Evolutionary conservation across 2,113 vertebrate species (phyloP).

Genomic region (Leucoraja erinaceus): DNA sequence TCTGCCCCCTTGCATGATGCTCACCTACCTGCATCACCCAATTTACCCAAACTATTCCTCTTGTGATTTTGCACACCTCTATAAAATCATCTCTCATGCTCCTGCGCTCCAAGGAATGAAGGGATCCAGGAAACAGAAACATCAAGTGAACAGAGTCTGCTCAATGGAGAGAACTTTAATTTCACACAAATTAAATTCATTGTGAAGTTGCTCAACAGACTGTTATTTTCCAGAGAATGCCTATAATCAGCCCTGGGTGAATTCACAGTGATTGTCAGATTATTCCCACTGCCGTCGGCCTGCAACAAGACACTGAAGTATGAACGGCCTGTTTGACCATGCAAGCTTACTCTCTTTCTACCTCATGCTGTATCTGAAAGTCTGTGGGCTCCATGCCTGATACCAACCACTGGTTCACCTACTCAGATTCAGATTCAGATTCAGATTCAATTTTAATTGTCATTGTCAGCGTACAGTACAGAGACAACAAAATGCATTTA

Average conservation of each 20-base stretch:
- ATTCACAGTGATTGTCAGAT: not conserved
- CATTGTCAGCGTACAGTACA: too few relatives aligned
- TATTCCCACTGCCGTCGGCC: not conserved
- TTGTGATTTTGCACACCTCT: too few relatives aligned
- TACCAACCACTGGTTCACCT: not conserved
- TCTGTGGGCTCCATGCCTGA: not conserved
- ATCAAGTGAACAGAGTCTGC: not conserved
- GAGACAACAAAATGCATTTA: too few relatives aligned
- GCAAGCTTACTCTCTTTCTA: not conserved
- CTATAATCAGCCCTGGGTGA: not conserved
- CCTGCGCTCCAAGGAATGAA: not conserved
- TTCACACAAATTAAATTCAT: not conserved
- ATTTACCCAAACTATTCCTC: too few relatives aligned
- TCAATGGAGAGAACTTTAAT: not conserved
- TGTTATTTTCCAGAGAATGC: conserved; percentile 5
- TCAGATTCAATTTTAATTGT: too few relatives aligned
- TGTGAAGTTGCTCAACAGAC: not conserved
- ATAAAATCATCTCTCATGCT: too few relatives aligned
- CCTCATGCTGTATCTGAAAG: not conserved
- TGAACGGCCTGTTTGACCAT: not conserved
- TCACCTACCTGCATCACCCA: too few relatives aligned
- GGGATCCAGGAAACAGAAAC: not conserved
- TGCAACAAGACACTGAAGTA: not conserved
- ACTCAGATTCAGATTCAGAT: too few relatives aligned
- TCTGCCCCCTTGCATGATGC: too few relatives aligned